A percentile compares a stretch with the other conserved stretches of the same genome.
Conservation (phyloP, 2,888 invertebrate genomes). For the Polyploca ridens region DNA sequence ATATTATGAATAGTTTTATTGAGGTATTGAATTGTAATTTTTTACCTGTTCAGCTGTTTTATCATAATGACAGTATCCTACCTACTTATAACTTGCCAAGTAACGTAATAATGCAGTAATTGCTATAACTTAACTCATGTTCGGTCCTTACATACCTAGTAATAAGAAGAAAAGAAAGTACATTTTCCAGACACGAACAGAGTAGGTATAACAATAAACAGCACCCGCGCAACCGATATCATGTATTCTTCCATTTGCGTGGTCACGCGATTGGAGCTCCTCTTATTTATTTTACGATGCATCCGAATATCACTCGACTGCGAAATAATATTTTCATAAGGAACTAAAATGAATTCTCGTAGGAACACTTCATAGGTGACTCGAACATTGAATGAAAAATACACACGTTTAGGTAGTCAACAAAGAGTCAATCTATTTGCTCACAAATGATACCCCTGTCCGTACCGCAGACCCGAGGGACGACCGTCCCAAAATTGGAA, state of each 20-base stretch:
- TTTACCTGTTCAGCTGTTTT: no score
- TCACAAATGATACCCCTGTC: slow-evolving; percentile 34
- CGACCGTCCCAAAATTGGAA: slow-evolving; percentile 43
- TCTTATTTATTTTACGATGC: slow-evolving; percentile 50
- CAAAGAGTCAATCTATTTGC: slow-evolving; percentile 43
- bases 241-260: slow-evolving; percentile 48
- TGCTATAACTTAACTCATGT: no score
- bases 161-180: neutral
- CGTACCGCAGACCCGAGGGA: slow-evolving; percentile 33
- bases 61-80: no score
- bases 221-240: slow-evolving; percentile 26
- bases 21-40: no score
- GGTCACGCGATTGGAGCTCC: slow-evolving; percentile 32
- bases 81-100: no score
- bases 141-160: neutral
- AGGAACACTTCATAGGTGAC: slow-evolving; percentile 16
- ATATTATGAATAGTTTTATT: no score
- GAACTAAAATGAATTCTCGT: slow-evolving; percentile 32
- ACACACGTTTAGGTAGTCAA: slow-evolving; percentile 1
- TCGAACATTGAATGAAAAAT: slow-evolving; percentile 15
- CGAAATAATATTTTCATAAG: slow-evolving; percentile 29
- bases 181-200: slow-evolving; percentile 2
- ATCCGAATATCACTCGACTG: slow-evolving; percentile 25
- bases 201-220: slow-evolving; percentile 30
- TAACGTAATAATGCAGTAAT: no score